Conservation (phyloP, 2,888 invertebrate genomes). For the Lasius fuliginosus region DNA sequence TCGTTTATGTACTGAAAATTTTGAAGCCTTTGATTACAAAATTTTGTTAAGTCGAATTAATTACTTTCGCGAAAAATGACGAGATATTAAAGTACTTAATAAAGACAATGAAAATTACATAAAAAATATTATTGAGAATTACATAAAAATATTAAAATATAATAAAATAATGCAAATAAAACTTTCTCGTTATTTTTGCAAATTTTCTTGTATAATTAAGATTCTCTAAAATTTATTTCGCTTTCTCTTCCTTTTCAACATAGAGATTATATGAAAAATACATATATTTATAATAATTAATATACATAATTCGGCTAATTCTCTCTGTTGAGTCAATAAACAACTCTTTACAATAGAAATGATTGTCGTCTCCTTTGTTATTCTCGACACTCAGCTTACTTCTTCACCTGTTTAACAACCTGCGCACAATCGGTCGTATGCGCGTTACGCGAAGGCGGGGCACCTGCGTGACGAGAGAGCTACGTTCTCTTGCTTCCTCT, state of each 20-base stretch:
- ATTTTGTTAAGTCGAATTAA: neutral
- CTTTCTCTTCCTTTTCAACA: neutral
- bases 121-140: neutral
- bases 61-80: neutral
- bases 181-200: neutral
- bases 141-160: neutral
- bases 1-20: conserved; percentile 5
- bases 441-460: conserved; percentile 54
- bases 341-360: neutral
- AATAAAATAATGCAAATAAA: neutral
- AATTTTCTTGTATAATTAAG: neutral
- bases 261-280: neutral
- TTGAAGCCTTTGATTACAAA: neutral
- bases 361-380: neutral
- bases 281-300: too few species aligned
- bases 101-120: neutral
- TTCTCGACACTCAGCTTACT: neutral
- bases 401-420: conserved; percentile 53
- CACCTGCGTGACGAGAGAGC: conserved; percentile 64
- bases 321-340: neutral
- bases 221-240: neutral
- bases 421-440: conserved; percentile 12
- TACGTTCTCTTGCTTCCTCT: conserved; percentile 60
- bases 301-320: neutral
- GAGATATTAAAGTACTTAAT: neutral